Evolutionary conservation across 2,888 invertebrate genomes (phyloP).

Genomic region (Brachyopa scutellaris): DNA sequence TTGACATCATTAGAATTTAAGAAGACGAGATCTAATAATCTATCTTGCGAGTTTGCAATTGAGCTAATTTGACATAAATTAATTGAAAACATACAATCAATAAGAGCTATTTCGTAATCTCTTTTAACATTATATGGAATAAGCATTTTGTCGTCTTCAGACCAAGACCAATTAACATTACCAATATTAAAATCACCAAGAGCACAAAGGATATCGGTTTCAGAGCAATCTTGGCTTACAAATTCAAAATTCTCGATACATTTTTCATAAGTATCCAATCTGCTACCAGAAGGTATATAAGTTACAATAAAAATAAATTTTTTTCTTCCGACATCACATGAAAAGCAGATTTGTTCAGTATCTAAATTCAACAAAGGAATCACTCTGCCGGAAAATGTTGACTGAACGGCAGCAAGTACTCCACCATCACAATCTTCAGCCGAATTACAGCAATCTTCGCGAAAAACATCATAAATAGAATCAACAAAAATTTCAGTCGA

Average conservation of each 20-base stretch:
- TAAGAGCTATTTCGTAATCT: too few relatives aligned
- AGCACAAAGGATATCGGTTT: too few relatives aligned
- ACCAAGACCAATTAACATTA: too few relatives aligned
- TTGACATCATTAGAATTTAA: too few relatives aligned
- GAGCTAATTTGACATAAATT: not conserved
- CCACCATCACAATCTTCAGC: not conserved
- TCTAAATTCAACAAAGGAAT: not conserved
- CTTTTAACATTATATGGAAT: too few relatives aligned
- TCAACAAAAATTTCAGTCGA: not conserved
- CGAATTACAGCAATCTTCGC: not conserved
- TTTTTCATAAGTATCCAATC: not conserved
- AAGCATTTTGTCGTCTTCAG: too few relatives aligned
- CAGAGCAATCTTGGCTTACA: too few relatives aligned
- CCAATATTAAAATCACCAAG: too few relatives aligned
- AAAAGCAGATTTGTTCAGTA: conserved; percentile 1
- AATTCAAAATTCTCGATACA: not conserved
- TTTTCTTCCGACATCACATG: not conserved
- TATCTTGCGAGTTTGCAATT: too few relatives aligned
- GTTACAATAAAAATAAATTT: too few relatives aligned
- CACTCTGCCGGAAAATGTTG: not conserved
- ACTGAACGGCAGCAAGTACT: not conserved
- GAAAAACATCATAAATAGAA: not conserved
- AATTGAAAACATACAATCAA: not conserved
- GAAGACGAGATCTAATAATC: not conserved
- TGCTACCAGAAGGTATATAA: too few relatives aligned